These are phyloP conservation scores for Acropora yongei DNA, from an alignment of 64 coral and sea anemone species.

Conservation along the genomic window DNA sequence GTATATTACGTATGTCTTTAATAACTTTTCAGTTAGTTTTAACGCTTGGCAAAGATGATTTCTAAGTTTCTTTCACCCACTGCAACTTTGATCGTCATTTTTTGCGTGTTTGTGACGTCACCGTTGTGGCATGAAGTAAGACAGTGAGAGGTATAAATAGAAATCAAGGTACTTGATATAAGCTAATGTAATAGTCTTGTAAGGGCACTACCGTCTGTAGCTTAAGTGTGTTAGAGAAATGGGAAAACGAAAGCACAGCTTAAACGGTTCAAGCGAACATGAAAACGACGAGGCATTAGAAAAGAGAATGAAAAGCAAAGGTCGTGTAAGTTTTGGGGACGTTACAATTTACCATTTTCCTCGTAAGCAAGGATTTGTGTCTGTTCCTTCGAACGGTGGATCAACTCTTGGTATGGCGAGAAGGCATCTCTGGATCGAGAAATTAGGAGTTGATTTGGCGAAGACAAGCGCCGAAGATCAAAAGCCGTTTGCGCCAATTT, in stretches of 20 bases:
- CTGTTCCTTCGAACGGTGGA: constrained; percentile 89
- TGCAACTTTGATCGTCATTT: constrained; percentile 6
- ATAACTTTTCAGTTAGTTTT: background rate
- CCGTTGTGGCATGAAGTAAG: constrained; percentile 61
- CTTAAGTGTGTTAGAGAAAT: background rate
- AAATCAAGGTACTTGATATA: background rate
- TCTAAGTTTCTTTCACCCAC: too few species aligned
- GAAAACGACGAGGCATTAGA: constrained; percentile 26
- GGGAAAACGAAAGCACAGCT: constrained; percentile 79
- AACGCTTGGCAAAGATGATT: background rate
- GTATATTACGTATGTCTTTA: too few species aligned
- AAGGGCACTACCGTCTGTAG: background rate
- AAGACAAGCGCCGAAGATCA: constrained; percentile 31
- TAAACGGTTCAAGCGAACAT: constrained; percentile 54
- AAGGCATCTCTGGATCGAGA: constrained; percentile 80
- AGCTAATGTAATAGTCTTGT: background rate
- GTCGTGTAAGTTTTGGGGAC: constrained; percentile 75
- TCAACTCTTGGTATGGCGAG: constrained; percentile 89
- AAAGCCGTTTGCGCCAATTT: constrained; percentile 66
- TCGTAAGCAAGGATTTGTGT: constrained; percentile 87
- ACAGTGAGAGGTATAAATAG: background rate
- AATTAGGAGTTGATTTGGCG: constrained; percentile 16
- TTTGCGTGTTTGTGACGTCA: constrained; percentile 62
- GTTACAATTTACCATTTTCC: constrained; percentile 87
- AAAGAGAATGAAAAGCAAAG: constrained; percentile 70